phyloP scores from a whole-genome alignment of 2,797 vertebrate genomes.

The Tarsius wallacei region DNA sequence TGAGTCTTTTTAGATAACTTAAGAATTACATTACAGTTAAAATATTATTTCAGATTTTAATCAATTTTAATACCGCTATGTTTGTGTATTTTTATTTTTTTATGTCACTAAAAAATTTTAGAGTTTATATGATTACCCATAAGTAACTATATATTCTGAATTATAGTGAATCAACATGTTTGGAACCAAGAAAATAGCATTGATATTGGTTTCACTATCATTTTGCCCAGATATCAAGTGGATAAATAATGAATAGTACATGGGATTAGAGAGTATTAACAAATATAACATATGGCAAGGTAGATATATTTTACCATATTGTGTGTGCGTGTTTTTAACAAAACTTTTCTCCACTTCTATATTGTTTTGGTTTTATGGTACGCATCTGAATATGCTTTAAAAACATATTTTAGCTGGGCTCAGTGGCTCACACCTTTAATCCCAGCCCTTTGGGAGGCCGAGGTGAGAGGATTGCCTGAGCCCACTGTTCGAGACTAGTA shows the following conservation, averaged over 20 bases:
- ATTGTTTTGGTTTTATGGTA: background rate
- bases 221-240: background rate
- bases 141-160: conserved; percentile 4
- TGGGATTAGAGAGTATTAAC: background rate
- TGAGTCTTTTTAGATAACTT: background rate
- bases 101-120: conserved; percentile 1
- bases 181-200: background rate
- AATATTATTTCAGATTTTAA: background rate
- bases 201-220: background rate
- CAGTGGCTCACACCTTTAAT: no score
- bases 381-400: background rate
- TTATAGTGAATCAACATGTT: background rate
- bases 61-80: background rate
- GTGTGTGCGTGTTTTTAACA: background rate
- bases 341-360: background rate
- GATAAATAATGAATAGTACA: background rate
- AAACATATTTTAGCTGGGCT: no score
- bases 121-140: background rate
- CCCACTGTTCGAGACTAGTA: no score
- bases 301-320: background rate
- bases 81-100: background rate
- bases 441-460: no score
- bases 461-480: no score
- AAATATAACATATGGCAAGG: background rate
- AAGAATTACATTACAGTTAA: conserved; percentile 23